A percentile compares a stretch with the other conserved stretches of the same genome.
Evolutionary conservation across 2,113 vertebrate species (phyloP).

Genomic region (Oncorhynchus keta): DNA sequence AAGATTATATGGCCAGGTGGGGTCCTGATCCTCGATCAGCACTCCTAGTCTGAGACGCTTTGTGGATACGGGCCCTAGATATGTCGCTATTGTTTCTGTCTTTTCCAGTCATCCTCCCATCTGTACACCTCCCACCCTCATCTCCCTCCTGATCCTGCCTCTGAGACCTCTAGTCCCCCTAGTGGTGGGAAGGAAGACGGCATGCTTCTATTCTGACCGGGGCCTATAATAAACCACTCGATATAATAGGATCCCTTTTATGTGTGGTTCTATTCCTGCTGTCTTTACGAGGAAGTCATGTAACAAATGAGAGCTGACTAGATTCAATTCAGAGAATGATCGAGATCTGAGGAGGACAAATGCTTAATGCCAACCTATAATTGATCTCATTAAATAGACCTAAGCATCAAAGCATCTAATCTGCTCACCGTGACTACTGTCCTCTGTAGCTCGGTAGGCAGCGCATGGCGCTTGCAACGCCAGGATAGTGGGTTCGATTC

Average conservation of each 20-base stretch:
- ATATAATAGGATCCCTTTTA: background rate
- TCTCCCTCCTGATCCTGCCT: background rate
- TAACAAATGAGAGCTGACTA: slow-evolving; percentile 2
- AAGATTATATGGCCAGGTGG: no score
- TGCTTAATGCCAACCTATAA: slow-evolving; percentile 45
- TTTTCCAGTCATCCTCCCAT: background rate
- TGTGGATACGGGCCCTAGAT: no score
- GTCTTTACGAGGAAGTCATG: slow-evolving; percentile 27
- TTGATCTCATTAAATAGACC: slow-evolving; percentile 54
- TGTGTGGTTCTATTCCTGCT: background rate
- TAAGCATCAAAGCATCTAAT: slow-evolving; percentile 52
- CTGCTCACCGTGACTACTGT: slow-evolving; percentile 20
- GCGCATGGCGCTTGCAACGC: no score
- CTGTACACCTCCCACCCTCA: background rate
- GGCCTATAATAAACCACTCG: background rate
- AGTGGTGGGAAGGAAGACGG: slow-evolving; percentile 44
- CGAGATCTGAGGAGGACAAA: slow-evolving; percentile 26
- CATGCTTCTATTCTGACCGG: background rate
- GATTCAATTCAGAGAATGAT: background rate
- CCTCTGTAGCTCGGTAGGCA: background rate
- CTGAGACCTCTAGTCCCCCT: slow-evolving; percentile 38
- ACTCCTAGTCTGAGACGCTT: no score
- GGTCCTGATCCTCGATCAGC: no score
- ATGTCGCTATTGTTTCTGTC: background rate
- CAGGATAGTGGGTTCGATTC: no score